Percentiles rank a stretch among this genome's conserved stretches.
Evolutionary conservation across 2,888 invertebrate genomes (phyloP).

Genomic region (Schizaphis graminum): DNA sequence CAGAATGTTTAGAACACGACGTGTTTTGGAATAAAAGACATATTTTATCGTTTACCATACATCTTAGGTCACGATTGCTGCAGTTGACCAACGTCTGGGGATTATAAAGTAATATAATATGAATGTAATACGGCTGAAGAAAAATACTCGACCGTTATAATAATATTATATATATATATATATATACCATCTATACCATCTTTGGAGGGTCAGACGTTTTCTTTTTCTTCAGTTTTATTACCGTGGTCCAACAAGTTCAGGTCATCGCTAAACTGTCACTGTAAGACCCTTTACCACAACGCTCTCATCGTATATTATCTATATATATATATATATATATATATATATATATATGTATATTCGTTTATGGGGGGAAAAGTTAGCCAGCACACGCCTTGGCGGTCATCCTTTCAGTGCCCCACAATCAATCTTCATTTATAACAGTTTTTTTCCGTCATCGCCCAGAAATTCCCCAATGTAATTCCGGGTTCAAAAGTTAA

Average conservation of each 20-base stretch:
- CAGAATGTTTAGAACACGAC: not conserved
- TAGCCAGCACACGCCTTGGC: constrained; percentile 40
- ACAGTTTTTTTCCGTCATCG: constrained; percentile 14
- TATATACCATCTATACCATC: too few relatives aligned
- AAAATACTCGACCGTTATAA: constrained; percentile 14
- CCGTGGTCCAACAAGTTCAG: constrained; percentile 54
- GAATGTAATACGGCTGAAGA: not conserved
- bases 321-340: not conserved
- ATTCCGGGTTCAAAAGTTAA: constrained; percentile 56
- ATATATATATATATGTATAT: not conserved
- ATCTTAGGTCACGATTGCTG: not conserved
- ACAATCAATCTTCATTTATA: constrained; percentile 62
- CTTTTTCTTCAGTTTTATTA: constrained; percentile 31
- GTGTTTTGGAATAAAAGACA: not conserved
- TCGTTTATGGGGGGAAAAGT: not conserved
- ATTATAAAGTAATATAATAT: not conserved
- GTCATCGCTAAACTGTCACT: constrained; percentile 49
- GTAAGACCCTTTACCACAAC: constrained; percentile 13
- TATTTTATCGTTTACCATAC: not conserved
- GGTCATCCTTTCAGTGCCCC: constrained; percentile 44
- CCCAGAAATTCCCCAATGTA: constrained; percentile 14
- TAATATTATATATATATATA: not conserved
- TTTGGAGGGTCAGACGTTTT: constrained; percentile 37
- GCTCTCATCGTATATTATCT: not conserved
- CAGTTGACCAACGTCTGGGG: not conserved